Base-by-base conservation (phyloP, 2,113 vertebrate genomes). In the Sclerurus mexicanus region DNA sequence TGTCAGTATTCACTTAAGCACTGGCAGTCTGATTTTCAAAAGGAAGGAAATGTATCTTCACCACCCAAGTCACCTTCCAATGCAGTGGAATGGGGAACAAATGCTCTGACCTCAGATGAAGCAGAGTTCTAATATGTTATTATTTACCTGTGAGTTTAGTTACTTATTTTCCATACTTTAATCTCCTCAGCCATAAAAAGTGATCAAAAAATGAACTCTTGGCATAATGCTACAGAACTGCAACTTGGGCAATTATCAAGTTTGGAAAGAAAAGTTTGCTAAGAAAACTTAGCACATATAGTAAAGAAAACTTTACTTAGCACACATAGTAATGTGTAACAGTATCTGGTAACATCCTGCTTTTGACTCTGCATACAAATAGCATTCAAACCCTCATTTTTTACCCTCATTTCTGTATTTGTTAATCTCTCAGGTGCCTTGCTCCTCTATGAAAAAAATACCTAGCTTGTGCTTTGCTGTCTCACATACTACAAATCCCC, bases 71-170 rank as follows among this genome's bases (percentile, higher is more conserved):
- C 21, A 30, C 23, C 50, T 73, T 63, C 66, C 60, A 76, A 82
- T 72, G n/a, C 23, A 75, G n/a, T 0, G 0, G 22, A 59, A 63
- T 0, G 0, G 3, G 33, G 13, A 88, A 76, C 1, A 2, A 89
- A 68, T 2, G 14, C 14, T 66, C 44, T 49, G 63, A 94, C 59
- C 35, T 27, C 33, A 76, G 53, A 47, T 20, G 35, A 77, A 94
- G 19, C 24, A n/a, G 8, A 62, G 28, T 25, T 77, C 68, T 74
- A 69, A 60, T 6, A 16, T 1, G 2, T 35, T 42, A 47, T 30
- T 46, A 73, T n/a, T 69, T 33, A 49, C 17, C 63, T 85, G 28
- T 50, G 68, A 60, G 19, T 50, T 91, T 80, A 84, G 18, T 44
- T 77, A 89, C 21, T 89, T 71, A 28, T 74, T 91, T 93, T 85